Conservation (phyloP, 2,888 invertebrate genomes). For the Euspilapteryx auroguttella region DNA sequence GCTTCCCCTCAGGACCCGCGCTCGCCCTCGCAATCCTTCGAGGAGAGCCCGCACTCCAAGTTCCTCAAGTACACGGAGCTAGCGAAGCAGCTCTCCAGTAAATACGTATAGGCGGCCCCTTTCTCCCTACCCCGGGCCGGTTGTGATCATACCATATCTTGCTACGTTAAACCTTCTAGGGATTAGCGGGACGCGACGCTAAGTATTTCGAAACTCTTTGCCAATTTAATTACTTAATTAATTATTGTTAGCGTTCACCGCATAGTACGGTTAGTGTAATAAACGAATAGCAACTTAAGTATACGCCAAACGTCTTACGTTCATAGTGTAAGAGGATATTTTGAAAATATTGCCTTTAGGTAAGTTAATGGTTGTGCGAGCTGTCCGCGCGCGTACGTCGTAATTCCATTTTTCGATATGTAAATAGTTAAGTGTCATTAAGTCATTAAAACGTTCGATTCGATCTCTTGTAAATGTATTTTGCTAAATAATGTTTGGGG, state of each 20-base stretch:
- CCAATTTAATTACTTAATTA: constrained; percentile 61
- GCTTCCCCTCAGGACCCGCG: constrained; percentile 59
- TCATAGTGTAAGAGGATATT: constrained; percentile 53
- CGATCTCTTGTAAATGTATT: constrained; percentile 62
- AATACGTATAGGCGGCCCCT: constrained; percentile 75
- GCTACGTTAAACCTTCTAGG: constrained; percentile 61
- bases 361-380: constrained; percentile 29
- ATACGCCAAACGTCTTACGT: constrained; percentile 63
- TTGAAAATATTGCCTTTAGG: constrained; percentile 59
- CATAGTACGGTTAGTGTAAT: constrained; percentile 58
- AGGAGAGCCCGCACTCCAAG: constrained; percentile 94
- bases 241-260: constrained; percentile 54
- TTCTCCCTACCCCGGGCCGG: constrained; percentile 14
- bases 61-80: constrained; percentile 98
- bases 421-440: constrained; percentile 55
- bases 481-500: constrained; percentile 37
- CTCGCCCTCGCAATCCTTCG: constrained; percentile 67
- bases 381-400: constrained; percentile 34
- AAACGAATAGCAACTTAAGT: constrained; percentile 56
- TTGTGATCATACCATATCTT: constrained; percentile 82
- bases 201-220: constrained; percentile 62
- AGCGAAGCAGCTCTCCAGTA: constrained; percentile 97
- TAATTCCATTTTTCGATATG: constrained; percentile 55
- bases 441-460: constrained; percentile 55
- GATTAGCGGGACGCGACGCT: constrained; percentile 43